Percentiles rank a stretch among this genome's conserved stretches.
phyloP scores from a whole-genome alignment of 2,888 invertebrate species.

The Platerodrilus igneus region DNA sequence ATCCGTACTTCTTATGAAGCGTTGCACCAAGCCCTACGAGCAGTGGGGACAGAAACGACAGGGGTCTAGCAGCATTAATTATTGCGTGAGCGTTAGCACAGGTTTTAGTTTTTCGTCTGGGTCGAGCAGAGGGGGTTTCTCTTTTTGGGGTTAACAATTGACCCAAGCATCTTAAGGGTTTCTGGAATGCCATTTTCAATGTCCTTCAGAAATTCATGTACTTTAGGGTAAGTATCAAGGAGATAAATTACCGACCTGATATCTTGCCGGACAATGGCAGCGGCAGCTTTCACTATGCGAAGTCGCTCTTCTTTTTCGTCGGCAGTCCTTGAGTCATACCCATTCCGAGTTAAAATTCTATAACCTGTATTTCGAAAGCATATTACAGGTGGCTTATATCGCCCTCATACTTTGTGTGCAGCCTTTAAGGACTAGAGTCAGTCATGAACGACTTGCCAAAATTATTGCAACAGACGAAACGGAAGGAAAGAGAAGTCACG shows the following conservation, averaged over 20 bases:
- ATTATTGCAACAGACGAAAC: no score
- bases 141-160: no score
- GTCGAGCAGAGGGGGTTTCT: no score
- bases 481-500: no score
- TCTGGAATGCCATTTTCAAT: neutral
- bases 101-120: neutral
- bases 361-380: conserved; percentile 6
- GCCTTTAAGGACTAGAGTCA: no score
- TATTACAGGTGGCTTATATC: conserved; percentile 1
- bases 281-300: no score
- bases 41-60: conserved; percentile 6
- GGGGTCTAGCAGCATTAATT: conserved; percentile 2
- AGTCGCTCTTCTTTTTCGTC: no score
- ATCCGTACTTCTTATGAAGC: conserved; percentile 8
- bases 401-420: no score
- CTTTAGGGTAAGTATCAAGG: conserved; percentile 1
- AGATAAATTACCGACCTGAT: neutral
- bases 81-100: neutral
- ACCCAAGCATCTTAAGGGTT: no score
- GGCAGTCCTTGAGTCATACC: no score
- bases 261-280: neutral
- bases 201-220: neutral
- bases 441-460: no score
- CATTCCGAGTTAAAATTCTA: neutral
- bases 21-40: no score